Base-by-base conservation (phyloP, 2,113 vertebrate species). In the Delphinus delphis region DNA sequence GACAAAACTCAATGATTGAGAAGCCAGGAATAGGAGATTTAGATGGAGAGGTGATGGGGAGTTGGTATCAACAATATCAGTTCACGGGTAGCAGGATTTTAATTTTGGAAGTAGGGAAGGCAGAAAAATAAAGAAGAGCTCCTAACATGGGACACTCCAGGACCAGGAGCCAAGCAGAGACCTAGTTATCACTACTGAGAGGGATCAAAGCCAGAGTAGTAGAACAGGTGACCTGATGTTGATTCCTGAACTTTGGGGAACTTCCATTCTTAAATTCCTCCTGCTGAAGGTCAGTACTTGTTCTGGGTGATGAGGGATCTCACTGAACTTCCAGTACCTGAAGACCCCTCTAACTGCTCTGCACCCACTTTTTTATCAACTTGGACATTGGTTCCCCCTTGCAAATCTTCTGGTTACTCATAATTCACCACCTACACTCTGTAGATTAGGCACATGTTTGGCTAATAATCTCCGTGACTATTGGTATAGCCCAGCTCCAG, bases 381-480 rank as follows among this genome's bases (percentile, higher is more conserved):
- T 28, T 95, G n/a, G 36, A 83, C 44, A 84, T 96, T 62, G 81
- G 60, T 53, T 88, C 15, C 23, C 5, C 25, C 62, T 26, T 9
- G 14, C 53, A 76, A 31, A 2, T 77, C 65, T 88, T 63, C 9
- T 74, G 15, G 14, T 94, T 94, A 73, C 41, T 97, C 71, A 20
- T 41, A 96, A 93, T 67, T 90, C 5, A 70, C 70, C 82, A 73
- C 90, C 65, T 62, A 95, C 70, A 71, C 15, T 33, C 65, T 88
- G n/a, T 62, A 95, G 82, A 81, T 65, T n/a, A 81, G 50, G 65
- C 44, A 97, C 76, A 88, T 90, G 58, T 74, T 96, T 96, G 88
- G 71, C 68, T 87, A 83, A 96, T 96, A 95, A 88, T 88, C 55
- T 82, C 31, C 36, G 63, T 93, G 89, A 96, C 90, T 93, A 53